Conservation (phyloP, 2,797 vertebrate genomes). For the Mallotus villosus region DNA sequence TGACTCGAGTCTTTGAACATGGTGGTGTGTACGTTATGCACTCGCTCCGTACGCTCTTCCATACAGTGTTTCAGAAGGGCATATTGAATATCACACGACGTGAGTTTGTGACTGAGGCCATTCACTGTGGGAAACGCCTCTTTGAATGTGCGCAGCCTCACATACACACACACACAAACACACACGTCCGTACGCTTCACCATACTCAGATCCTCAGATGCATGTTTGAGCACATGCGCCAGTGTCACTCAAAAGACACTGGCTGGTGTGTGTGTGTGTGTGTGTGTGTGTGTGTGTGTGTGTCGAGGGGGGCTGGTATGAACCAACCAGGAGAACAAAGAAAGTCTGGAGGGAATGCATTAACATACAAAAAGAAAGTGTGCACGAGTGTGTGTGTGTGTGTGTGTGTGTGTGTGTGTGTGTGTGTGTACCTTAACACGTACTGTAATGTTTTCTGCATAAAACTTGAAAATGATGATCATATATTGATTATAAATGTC, state of each 20-base stretch:
- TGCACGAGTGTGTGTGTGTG: slow-evolving; percentile 32
- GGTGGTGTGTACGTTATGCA: slow-evolving; percentile 15
- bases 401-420: slow-evolving; percentile 27
- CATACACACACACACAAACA: slow-evolving; percentile 32
- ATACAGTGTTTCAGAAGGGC: slow-evolving; percentile 6
- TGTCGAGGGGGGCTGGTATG: slow-evolving; percentile 47
- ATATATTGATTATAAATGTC: background rate
- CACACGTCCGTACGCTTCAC: background rate
- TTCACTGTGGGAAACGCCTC: slow-evolving; percentile 27
- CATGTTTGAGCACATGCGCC: background rate
- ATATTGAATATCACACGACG: slow-evolving; percentile 45
- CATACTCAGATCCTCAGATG: slow-evolving; percentile 13
- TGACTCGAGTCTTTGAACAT: slow-evolving; percentile 6
- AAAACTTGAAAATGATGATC: background rate
- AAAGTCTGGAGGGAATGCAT: slow-evolving; percentile 62
- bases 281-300: slow-evolving; percentile 27
- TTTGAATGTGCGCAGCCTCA: slow-evolving; percentile 15
- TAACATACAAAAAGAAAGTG: slow-evolving; percentile 55
- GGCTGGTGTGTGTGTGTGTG: slow-evolving; percentile 3
- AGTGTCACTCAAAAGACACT: background rate
- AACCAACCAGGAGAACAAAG: slow-evolving; percentile 60
- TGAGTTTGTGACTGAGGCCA: slow-evolving; percentile 28
- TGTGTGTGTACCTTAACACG: background rate
- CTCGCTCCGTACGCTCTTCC: slow-evolving; percentile 20
- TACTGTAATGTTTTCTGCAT: background rate